Base-by-base conservation (phyloP, 2,113 vertebrate species). In the Dolichotis patagonum region DNA sequence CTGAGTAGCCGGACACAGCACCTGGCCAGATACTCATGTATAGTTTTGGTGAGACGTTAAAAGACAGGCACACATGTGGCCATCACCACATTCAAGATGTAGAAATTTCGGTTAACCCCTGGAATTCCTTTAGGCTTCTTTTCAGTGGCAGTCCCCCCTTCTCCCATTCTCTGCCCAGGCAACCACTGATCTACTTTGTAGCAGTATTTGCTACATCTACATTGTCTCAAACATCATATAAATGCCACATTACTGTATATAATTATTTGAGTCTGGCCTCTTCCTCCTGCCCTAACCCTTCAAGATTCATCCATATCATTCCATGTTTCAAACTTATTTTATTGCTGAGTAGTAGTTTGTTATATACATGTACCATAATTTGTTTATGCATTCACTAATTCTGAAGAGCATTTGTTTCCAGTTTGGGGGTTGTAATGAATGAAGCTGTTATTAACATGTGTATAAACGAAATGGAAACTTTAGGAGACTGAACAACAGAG, bases 351-450 rank as follows among this genome's bases (percentile, higher is more conserved):
- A 80, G 35, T 81, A 52, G 14, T 77, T 69, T 83, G 38, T 35
- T 86, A 38, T 83, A 7, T 43, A 26, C 54, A 28, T 63, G 13
- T 63, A 80, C 13, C 54, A 67, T 32, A 22, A 7, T 88, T 52
- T 77, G 20, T 85, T 92, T 81, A 85, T 81, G 28, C 43, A 20
- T 67, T 91, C 54, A 73, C 38, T 73, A 41, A 8, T 13, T 46
- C 7, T 86, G 22, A 82, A 43, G 6, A 60, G 35, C 54, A 77
- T 46, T 43, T 91, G 78, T 96, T 89, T 94, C 32, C 71, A 88
- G 52, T 94, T 91, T 43, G 62, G 13, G 60, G 32, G 30, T 82
- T 56, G 30, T 96, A 67, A 52, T 85, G 90, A 97, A 85, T 87
- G n/a, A 69, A 69, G 35, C n/a, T 69, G 7, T 41, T 43, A 14